A percentile compares a stretch with the other conserved stretches of the same genome.
These are phyloP conservation scores for Drosophila sturtevanti DNA, from an alignment of 1,140 invertebrate species.

Conservation along the genomic window DNA sequence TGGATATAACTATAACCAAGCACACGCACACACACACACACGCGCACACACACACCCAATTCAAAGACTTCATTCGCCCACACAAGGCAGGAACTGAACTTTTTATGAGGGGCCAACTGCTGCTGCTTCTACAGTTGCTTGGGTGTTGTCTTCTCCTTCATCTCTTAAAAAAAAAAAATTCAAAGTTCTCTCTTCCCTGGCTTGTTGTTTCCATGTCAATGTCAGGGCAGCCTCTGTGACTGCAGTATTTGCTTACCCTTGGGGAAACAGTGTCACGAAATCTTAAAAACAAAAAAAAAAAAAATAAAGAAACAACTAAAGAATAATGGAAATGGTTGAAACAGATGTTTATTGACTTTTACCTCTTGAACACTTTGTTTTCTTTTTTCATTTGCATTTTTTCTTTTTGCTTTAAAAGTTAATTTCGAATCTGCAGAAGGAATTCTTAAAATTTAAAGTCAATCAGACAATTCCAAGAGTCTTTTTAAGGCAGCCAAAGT, in stretches of 20 bases:
- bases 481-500: too few species aligned
- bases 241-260: conserved; percentile 14
- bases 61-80: conserved; percentile 46
- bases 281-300: background rate
- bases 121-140: conserved; percentile 7
- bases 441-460: too few species aligned
- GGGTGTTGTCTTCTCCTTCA: conserved; percentile 26
- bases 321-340: too few species aligned
- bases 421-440: too few species aligned
- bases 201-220: conserved; percentile 59
- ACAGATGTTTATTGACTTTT: too few species aligned
- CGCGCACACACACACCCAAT: conserved; percentile 3
- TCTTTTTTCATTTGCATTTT: too few species aligned
- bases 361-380: too few species aligned
- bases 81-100: conserved; percentile 48
- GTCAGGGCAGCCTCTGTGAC: conserved; percentile 36
- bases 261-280: conserved; percentile 22
- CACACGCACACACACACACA: conserved; percentile 8
- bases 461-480: too few species aligned
- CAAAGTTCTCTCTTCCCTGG: conserved; percentile 9
- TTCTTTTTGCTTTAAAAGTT: too few species aligned
- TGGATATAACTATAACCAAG: background rate
- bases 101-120: conserved; percentile 50
- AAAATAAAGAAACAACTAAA: too few species aligned
- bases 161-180: background rate